Evolutionary conservation across 2,888 invertebrate species (phyloP), one percentile per base, ranked within the genome.

Genomic region (Drosophila algonquin): DNA sequence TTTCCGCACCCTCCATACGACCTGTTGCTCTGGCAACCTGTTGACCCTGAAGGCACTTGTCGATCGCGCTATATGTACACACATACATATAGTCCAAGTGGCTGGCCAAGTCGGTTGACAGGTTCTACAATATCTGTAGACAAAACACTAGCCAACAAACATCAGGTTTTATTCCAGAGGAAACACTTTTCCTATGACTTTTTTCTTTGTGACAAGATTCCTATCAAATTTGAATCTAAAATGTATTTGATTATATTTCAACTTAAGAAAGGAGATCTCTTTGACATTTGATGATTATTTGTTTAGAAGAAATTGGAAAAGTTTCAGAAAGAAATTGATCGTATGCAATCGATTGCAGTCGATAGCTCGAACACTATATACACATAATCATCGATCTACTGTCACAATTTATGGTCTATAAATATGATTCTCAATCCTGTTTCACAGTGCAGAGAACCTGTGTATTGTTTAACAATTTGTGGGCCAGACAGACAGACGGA

Each of bases 1-100:
- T 5, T 21, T 21, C 21, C 21, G 3, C 21, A 21, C 14, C n/a
- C 2, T 6, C 16, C 44, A 5, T 12, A 50, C 46, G 40, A 35
- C 47, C 54, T 45, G 56, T 46, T 73, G 67, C 77, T 60, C 69
- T 55, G 52, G 64, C 74, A 74, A 89, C 82, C 60, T 48, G 86
- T 79, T 84, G 87, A 84, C 86, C 86, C 82, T 87, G 86, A 64
- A 63, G 48, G 52, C 60, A 74, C 77, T 76, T 80, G 75, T 75
- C 68, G 60, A 60, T 65, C 56, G 73, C 50, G 35, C 56, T 63
- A 52, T 71, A 70, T 62, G 50, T 8, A 27, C 27, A 55, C 16
- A 45, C 27, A 55, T 27, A 45, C 44, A 44, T 16, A 32, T 32
- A 10, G 32, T 27, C 27, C 27, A 27, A 27, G 27, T 32, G 67